phyloP scores from a whole-genome alignment of 2,113 vertebrate genomes.

The Rallus limicola region DNA sequence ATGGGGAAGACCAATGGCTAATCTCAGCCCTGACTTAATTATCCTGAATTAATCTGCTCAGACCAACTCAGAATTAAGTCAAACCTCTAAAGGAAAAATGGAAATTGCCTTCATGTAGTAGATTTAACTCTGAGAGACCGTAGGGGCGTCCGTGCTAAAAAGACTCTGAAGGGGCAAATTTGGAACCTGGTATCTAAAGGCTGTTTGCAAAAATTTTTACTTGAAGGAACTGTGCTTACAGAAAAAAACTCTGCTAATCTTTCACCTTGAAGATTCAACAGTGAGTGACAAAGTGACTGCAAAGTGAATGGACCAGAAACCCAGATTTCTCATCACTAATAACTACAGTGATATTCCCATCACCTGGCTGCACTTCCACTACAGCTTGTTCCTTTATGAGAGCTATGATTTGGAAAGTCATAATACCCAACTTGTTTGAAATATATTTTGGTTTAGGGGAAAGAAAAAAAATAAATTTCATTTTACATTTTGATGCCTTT shows the following conservation, averaged over 20 bases:
- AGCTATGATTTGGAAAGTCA: conserved; percentile 21
- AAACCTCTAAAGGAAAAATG: neutral
- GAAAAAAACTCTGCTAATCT: neutral
- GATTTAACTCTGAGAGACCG: neutral
- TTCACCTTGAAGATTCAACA: conserved; percentile 58
- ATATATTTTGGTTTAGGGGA: conserved; percentile 4
- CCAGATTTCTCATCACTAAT: neutral
- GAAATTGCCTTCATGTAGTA: neutral
- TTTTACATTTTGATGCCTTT: neutral
- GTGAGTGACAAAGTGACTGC: conserved; percentile 45
- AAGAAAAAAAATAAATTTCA: neutral
- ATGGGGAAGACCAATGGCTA: neutral
- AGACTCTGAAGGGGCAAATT: neutral
- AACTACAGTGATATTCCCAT: neutral
- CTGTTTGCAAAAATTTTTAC: neutral
- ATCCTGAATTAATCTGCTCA: neutral
- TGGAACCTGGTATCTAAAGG: neutral
- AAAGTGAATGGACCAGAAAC: conserved; percentile 35
- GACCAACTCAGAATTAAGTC: neutral
- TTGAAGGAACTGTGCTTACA: neutral
- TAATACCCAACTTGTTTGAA: conserved; percentile 22
- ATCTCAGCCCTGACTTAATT: neutral
- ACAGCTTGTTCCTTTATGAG: conserved; percentile 25
- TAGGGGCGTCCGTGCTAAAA: neutral
- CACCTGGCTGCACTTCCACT: conserved; percentile 38